phyloP scores from a whole-genome alignment of 2,888 invertebrate species.

The Eilema griseolum region DNA sequence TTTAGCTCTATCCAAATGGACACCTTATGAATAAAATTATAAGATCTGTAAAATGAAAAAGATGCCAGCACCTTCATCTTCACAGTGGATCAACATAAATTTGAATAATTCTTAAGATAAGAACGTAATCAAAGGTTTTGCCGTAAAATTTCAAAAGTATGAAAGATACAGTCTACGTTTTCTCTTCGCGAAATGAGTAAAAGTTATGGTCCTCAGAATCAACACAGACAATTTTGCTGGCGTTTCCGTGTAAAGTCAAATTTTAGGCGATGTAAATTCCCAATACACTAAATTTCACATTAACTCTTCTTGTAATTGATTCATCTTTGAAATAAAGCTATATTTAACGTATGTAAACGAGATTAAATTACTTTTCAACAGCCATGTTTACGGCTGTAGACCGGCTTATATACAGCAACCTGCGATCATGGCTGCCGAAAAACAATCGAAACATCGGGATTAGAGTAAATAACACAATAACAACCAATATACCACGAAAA shows the following conservation, averaged over 20 bases:
- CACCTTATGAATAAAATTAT: constrained; percentile 60
- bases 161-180: constrained; percentile 25
- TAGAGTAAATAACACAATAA: too few relatives aligned
- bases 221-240: background rate
- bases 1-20: constrained; percentile 46
- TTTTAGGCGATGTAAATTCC: background rate
- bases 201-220: constrained; percentile 7
- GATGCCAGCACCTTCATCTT: constrained; percentile 47
- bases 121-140: constrained; percentile 53
- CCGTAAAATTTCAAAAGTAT: constrained; percentile 35
- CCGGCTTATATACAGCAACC: too few relatives aligned
- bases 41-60: constrained; percentile 53
- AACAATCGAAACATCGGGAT: too few relatives aligned
- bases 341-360: too few relatives aligned
- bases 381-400: too few relatives aligned
- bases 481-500: too few relatives aligned
- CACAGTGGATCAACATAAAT: constrained; percentile 60
- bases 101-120: constrained; percentile 57
- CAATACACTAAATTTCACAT: background rate
- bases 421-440: too few relatives aligned
- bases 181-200: constrained; percentile 19
- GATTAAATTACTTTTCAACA: too few relatives aligned
- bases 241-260: background rate
- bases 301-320: too few relatives aligned
- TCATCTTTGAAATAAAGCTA: too few relatives aligned